phyloP scores from a whole-genome alignment of 2,888 invertebrate species.

The Malthinus seriepunctatus region DNA sequence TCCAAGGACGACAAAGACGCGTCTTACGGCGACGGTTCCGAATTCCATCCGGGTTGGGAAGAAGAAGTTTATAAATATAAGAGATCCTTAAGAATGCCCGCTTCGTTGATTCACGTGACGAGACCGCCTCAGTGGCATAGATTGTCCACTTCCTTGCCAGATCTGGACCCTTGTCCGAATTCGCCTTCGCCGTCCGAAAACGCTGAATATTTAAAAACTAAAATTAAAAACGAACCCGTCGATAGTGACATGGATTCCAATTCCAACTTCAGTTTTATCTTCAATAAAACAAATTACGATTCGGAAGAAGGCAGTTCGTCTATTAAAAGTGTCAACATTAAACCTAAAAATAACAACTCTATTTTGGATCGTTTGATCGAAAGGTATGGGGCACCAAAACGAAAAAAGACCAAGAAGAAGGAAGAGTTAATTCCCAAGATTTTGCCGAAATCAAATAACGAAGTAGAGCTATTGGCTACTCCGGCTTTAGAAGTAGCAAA shows the following conservation, averaged over 20 bases:
- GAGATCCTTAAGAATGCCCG: constrained; percentile 79
- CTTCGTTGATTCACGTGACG: constrained; percentile 78
- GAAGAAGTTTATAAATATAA: constrained; percentile 83
- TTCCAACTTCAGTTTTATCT: constrained; percentile 62
- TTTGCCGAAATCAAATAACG: constrained; percentile 60
- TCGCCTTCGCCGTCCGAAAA: constrained; percentile 71
- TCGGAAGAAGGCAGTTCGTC: constrained; percentile 72
- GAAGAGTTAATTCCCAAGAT: constrained; percentile 61
- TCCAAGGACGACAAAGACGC: constrained; percentile 56
- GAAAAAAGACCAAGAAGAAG: constrained; percentile 61
- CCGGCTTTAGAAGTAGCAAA: constrained; percentile 62
- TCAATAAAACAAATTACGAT: constrained; percentile 63
- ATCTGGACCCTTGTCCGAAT: constrained; percentile 73
- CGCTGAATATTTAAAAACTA: constrained; percentile 40
- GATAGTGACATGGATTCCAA: constrained; percentile 72
- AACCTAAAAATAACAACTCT: constrained; percentile 58
- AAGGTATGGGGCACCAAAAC: constrained; percentile 65
- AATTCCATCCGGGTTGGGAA: constrained; percentile 80
- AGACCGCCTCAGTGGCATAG: constrained; percentile 70
- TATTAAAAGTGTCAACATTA: constrained; percentile 63
- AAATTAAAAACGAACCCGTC: constrained; percentile 53
- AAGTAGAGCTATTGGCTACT: constrained; percentile 64
- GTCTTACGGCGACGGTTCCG: constrained; percentile 71
- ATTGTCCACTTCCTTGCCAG: constrained; percentile 76
- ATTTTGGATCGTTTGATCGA: constrained; percentile 70